A percentile compares a stretch with the other conserved stretches of the same genome.
phyloP scores from a whole-genome alignment of 2,797 vertebrate genomes.

The Luscinia megarhynchos region DNA sequence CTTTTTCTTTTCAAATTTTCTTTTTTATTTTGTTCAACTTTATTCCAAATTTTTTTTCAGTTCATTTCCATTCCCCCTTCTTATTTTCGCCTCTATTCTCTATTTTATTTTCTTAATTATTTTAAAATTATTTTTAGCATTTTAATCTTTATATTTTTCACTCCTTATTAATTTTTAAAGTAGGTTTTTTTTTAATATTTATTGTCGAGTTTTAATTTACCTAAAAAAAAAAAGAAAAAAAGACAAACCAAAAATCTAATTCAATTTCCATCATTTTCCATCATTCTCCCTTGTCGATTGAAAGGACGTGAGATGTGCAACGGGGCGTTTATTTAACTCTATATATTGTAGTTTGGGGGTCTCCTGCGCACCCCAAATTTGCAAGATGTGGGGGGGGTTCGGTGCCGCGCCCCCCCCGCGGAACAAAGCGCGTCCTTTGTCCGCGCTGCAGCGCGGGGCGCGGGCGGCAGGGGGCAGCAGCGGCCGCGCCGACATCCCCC shows the following conservation, averaged over 20 bases:
- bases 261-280: not conserved
- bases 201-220: not conserved
- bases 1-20: not conserved
- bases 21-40: not conserved
- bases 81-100: not conserved
- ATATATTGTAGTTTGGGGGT: rapidly evolving
- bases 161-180: not conserved
- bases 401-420: not conserved
- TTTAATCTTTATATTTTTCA: not conserved
- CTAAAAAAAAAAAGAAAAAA: too few species aligned
- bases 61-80: not conserved
- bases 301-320: too few species aligned
- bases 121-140: not conserved
- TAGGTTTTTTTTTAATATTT: too few species aligned
- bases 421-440: slow-evolving; percentile 17
- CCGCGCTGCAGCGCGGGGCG: not conserved
- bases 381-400: too few species aligned
- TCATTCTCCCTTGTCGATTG: not conserved
- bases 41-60: too few species aligned
- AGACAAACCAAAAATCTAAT: too few species aligned
- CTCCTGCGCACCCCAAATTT: not conserved
- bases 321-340: rapidly evolving
- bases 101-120: not conserved
- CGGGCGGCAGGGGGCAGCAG: not conserved
- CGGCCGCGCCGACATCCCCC: not conserved